Conservation (phyloP, 2,797 vertebrate species). For the Hemibagrus guttatus region DNA sequence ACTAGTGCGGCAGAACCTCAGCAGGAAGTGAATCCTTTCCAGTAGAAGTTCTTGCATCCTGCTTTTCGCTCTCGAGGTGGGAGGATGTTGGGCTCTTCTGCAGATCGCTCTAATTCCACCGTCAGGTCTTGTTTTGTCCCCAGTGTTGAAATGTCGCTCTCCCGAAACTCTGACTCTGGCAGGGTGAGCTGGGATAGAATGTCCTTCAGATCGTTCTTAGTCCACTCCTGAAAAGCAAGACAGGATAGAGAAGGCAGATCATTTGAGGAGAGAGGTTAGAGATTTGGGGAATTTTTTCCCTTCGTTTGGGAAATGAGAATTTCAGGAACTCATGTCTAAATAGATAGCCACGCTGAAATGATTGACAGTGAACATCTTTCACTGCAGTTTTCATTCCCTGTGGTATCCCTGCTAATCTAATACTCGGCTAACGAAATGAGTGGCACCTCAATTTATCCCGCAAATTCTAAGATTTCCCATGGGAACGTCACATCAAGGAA, state of each 20-base stretch:
- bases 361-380: conserved; percentile 8
- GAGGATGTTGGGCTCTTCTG: conserved; percentile 64
- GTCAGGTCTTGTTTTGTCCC: conserved; percentile 58
- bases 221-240: conserved; percentile 69
- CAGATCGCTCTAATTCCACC: conserved; percentile 71
- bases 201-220: conserved; percentile 70
- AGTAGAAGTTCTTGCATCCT: conserved; percentile 80
- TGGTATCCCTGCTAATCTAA: not conserved
- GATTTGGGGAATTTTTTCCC: not conserved
- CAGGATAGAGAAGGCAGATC: not conserved
- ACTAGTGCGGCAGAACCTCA: conserved; percentile 46
- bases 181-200: conserved; percentile 72
- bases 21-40: conserved; percentile 79
- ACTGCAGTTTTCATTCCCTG: not conserved
- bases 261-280: not conserved
- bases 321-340: not conserved
- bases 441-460: not conserved
- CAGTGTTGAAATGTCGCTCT: conserved; percentile 62
- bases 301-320: not conserved
- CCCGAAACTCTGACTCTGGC: conserved; percentile 63
- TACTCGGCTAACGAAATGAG: not conserved
- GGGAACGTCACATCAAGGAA: not conserved
- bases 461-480: not conserved
- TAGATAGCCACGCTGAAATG: not conserved
- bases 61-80: conserved; percentile 73